Conservation (phyloP, 2,113 vertebrate species). For the Anthoscopus minutus region DNA sequence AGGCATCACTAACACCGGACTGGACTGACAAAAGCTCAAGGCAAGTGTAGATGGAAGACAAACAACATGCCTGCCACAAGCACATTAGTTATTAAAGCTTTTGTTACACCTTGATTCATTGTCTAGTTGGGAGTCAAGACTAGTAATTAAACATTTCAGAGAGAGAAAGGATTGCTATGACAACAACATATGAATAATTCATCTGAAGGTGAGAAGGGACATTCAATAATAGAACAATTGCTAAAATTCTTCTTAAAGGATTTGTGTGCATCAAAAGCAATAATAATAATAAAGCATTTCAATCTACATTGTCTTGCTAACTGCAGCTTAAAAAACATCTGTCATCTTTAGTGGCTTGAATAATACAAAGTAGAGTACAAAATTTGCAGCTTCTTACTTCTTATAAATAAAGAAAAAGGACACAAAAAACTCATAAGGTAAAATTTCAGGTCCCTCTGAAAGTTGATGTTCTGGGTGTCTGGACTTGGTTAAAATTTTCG, state of each 20-base stretch:
- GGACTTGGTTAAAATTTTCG: not conserved
- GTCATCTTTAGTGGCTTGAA: constrained; percentile 18
- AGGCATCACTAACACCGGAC: not conserved
- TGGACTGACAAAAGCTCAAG: not conserved
- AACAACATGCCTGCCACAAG: not conserved
- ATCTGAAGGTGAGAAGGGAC: constrained; percentile 29
- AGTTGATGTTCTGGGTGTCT: not conserved
- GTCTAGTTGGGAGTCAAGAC: constrained; percentile 32
- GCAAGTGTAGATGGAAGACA: not conserved
- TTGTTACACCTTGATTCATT: constrained; percentile 40
- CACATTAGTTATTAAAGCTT: constrained; percentile 39
- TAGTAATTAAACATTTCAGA: constrained; percentile 66
- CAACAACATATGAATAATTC: constrained; percentile 68
- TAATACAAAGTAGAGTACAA: constrained; percentile 7
- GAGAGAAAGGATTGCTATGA: constrained; percentile 50
- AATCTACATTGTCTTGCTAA: constrained; percentile 31
- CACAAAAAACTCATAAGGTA: not conserved
- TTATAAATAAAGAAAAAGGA: not conserved
- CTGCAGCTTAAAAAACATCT: constrained; percentile 30
- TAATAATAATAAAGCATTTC: constrained; percentile 44
- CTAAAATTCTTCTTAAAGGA: constrained; percentile 58
- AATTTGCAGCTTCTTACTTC: constrained; percentile 5
- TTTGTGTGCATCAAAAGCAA: constrained; percentile 47
- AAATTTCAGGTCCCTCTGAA: constrained; percentile 9
- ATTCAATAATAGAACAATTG: constrained; percentile 49